These are phyloP conservation scores for Lepeophtheirus nordmannii DNA, from an alignment of 2,888 invertebrate species.

Conservation along the genomic window DNA sequence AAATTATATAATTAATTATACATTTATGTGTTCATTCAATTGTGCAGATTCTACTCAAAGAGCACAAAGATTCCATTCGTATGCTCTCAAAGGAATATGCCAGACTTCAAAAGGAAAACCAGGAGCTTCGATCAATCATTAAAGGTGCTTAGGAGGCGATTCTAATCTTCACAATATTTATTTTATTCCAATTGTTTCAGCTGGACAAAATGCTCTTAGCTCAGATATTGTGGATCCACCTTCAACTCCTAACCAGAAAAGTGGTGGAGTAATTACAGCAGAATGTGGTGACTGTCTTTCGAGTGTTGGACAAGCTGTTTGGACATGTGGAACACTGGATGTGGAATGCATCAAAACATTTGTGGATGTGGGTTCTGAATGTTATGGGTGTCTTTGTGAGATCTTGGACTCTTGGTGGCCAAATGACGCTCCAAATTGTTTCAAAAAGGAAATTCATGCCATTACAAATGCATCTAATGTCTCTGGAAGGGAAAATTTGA, in stretches of 20 bases:
- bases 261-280: not conserved
- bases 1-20: too few species aligned
- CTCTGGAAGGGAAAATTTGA: too few species aligned
- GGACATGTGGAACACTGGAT: conserved; percentile 20
- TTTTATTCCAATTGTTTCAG: too few species aligned
- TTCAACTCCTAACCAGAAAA: not conserved
- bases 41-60: conserved; percentile 12
- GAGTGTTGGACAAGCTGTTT: conserved; percentile 10
- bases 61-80: conserved; percentile 21
- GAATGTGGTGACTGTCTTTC: conserved; percentile 15
- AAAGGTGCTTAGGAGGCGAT: not conserved
- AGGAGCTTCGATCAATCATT: conserved; percentile 6
- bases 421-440: conserved; percentile 17
- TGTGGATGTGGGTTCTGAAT: conserved; percentile 19
- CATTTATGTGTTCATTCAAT: too few species aligned
- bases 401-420: conserved; percentile 21
- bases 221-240: not conserved
- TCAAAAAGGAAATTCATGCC: conserved; percentile 17
- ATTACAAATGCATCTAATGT: not conserved
- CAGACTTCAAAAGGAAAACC: conserved; percentile 2
- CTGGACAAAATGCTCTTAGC: not conserved
- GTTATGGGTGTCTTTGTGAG: conserved; percentile 13
- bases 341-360: conserved; percentile 11
- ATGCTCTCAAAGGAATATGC: conserved; percentile 18
- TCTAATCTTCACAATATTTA: too few species aligned